Conservation (phyloP, 1,140 invertebrate genomes). For the Drosophila takahashii region DNA sequence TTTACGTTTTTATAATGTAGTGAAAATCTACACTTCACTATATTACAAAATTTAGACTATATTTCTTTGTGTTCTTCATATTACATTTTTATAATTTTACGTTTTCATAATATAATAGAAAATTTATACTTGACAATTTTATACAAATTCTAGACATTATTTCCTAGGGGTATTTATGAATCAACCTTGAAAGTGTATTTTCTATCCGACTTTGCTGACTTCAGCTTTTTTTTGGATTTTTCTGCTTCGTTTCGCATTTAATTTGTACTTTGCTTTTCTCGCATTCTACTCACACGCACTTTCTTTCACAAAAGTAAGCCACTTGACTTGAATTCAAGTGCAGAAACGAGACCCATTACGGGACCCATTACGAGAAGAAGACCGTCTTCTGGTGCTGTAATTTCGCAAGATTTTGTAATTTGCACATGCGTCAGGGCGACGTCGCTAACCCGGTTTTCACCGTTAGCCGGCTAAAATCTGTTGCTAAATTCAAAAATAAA, state of each 20-base stretch:
- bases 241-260: constrained; percentile 27
- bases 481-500: constrained; percentile 77
- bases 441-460: constrained; percentile 61
- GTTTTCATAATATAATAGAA: no score
- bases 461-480: constrained; percentile 53
- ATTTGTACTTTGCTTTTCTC: constrained; percentile 37
- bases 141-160: no score
- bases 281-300: constrained; percentile 75
- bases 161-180: background rate
- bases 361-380: background rate
- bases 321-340: constrained; percentile 58
- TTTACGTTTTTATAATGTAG: no score
- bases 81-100: no score
- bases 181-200: constrained; percentile 2
- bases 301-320: constrained; percentile 48
- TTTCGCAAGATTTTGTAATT: constrained; percentile 78
- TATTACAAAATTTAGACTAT: no score
- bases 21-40: no score
- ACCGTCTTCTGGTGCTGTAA: constrained; percentile 57
- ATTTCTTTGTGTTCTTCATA: no score
- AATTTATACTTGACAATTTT: background rate
- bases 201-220: constrained; percentile 8
- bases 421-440: constrained; percentile 63
- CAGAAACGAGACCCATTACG: constrained; percentile 42
- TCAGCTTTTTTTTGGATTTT: constrained; percentile 35